phyloP scores from a whole-genome alignment of 2,797 vertebrate genomes.

The Chaenodraco wilsoni region DNA sequence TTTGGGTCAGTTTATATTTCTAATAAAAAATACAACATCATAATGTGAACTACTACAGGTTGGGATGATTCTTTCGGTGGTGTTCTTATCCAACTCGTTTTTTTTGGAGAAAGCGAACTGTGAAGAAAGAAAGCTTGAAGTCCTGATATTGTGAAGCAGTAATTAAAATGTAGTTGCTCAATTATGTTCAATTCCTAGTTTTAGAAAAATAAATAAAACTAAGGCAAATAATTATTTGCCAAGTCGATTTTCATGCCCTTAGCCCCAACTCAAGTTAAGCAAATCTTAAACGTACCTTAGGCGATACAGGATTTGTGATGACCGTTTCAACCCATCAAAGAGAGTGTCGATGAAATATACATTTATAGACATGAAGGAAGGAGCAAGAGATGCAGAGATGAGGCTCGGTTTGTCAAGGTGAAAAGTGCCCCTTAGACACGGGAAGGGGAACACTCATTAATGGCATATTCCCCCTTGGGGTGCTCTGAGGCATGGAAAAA shows the following conservation, averaged over 20 bases:
- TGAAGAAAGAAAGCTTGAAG: neutral
- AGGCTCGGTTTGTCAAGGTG: slow-evolving; percentile 70
- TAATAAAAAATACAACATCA: neutral
- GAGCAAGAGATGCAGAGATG: slow-evolving; percentile 18
- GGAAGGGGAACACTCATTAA: slow-evolving; percentile 72
- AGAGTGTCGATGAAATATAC: slow-evolving; percentile 58
- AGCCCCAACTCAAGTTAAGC: slow-evolving; percentile 25
- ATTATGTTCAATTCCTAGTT: slow-evolving; percentile 12
- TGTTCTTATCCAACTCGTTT: neutral
- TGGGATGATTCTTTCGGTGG: slow-evolving; percentile 2
- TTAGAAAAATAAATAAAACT: slow-evolving; percentile 12
- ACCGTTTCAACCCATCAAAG: slow-evolving; percentile 44
- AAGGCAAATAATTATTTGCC: neutral
- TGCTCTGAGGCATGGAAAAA: slow-evolving; percentile 56
- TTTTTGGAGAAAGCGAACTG: neutral
- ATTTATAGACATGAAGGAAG: slow-evolving; percentile 46
- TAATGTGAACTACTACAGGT: slow-evolving; percentile 27
- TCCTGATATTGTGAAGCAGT: slow-evolving; percentile 19
- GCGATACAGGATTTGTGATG: slow-evolving; percentile 29
- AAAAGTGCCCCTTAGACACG: slow-evolving; percentile 55
- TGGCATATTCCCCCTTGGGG: slow-evolving; percentile 58
- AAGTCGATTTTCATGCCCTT: slow-evolving; percentile 15
- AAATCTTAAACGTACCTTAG: slow-evolving; percentile 10
- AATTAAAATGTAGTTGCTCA: slow-evolving; percentile 20
- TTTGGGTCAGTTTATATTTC: slow-evolving; percentile 4